Base-by-base conservation (phyloP, 2,113 vertebrate species). In the Typhlomys cinereus region DNA sequence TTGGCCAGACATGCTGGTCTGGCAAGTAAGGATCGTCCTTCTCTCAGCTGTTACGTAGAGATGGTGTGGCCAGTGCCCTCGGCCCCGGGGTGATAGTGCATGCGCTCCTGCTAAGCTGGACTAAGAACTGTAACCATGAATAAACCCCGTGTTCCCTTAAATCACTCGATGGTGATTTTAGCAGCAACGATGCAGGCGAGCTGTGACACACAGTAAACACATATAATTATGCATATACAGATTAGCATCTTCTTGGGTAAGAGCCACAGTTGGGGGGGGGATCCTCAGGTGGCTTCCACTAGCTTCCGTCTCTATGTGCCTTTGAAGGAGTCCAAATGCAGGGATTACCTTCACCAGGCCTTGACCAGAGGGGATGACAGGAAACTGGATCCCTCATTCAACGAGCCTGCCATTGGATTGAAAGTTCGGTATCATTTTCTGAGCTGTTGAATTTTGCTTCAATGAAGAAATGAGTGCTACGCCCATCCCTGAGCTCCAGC, bases 401-500 rank as follows among this genome's bases (percentile, higher is more conserved):
- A 46, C 15, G 84, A 85, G 81, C 39, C 41, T 73, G 95, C 95
- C 95, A 76, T 96, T 96, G 96, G 96, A 98, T 95, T 97, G 94
- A 88, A 95, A 96, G 89, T 87, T 94, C 97, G 97, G 96, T 96
- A 98, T 94, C 86, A 92, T 90, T 98, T 97, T 97, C 94, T 95
- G 94, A 97, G 95, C 95, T 95, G 87, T 97, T 97, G 97, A 90
- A 97, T 97, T 98, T 97, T 98, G 48, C 96, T 96, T 97, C 95
- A 96, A 97, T 97, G 97, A 97, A 97, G 84, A 95, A 96, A 98
- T 98, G 95, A 96, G 95, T 94, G 97, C 97, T 97, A 98, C 98
- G 96, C 97, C 98, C 98, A 97, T 95, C 88, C 91, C 89, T 96
- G 98, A 93, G 97, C 95, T 94, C 84, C 94, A 97, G 98, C 98